Conservation (phyloP, 64 coral and sea anemone species). For the Montipora efflorescens region DNA sequence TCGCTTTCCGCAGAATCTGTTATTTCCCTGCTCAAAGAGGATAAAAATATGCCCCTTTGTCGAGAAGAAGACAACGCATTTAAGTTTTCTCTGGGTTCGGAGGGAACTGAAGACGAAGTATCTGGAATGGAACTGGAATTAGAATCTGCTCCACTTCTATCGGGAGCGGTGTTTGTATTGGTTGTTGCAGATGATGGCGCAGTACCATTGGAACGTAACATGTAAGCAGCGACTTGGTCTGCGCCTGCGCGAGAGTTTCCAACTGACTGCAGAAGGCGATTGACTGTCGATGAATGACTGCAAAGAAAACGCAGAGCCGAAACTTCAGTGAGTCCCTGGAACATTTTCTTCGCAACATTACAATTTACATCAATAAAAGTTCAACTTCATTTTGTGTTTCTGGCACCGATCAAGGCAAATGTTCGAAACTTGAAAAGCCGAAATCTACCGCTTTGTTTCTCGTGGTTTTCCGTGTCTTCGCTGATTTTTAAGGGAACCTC, state of each 20-base stretch:
- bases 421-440: too few species aligned
- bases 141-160: neutral
- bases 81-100: neutral
- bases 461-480: too few species aligned
- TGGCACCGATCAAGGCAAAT: too few species aligned
- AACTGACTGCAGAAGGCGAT: slow-evolving; percentile 77
- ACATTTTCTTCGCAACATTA: too few species aligned
- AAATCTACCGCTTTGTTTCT: too few species aligned
- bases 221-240: slow-evolving; percentile 59
- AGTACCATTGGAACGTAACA: slow-evolving; percentile 45
- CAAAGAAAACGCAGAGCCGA: neutral
- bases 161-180: neutral
- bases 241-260: slow-evolving; percentile 64
- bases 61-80: neutral
- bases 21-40: neutral
- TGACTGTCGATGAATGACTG: slow-evolving; percentile 48
- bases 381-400: too few species aligned
- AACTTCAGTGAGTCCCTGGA: too few species aligned
- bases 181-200: neutral
- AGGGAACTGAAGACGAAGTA: neutral
- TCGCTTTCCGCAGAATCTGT: neutral
- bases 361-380: too few species aligned
- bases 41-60: neutral
- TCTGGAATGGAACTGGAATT: neutral
- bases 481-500: too few species aligned